phyloP scores from a whole-genome alignment of 2,888 invertebrate species.

The Uloborus plumipes region DNA sequence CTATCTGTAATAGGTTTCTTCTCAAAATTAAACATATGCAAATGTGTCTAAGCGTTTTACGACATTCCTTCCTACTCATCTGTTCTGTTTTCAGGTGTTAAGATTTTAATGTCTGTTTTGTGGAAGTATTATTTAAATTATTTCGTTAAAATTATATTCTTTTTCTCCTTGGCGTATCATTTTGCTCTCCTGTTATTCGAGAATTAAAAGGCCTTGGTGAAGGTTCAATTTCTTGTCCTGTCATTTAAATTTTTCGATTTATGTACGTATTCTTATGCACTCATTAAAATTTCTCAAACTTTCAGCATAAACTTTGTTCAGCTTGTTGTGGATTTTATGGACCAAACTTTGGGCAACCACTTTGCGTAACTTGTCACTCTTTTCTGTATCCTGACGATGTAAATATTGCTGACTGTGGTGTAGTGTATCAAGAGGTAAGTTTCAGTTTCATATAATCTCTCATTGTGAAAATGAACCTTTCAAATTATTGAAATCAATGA shows the following conservation, averaged over 20 bases:
- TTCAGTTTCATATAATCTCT: no score
- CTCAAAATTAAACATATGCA: no score
- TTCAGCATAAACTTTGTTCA: constrained; percentile 81
- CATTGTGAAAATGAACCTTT: no score
- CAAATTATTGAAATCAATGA: no score
- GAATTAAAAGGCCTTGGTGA: background rate
- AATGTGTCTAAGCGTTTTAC: no score
- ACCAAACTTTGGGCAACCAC: constrained; percentile 89
- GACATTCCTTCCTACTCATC: no score
- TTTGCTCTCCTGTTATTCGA: background rate
- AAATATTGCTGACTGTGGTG: constrained; percentile 70
- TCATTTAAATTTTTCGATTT: background rate
- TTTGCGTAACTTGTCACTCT: constrained; percentile 91
- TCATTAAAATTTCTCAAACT: background rate
- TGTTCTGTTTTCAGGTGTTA: no score
- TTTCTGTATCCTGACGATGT: constrained; percentile 88
- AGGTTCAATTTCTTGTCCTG: no score
- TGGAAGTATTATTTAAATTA: no score
- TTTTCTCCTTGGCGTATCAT: background rate
- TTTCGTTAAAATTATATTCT: background rate
- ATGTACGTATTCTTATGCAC: background rate
- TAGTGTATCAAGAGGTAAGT: constrained; percentile 66
- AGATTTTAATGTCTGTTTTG: no score
- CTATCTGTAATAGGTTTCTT: no score
- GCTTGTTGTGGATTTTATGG: constrained; percentile 94